Evolutionary conservation across 2,797 vertebrate genomes (phyloP).

Genomic region (Oreonectes daqikongensis): DNA sequence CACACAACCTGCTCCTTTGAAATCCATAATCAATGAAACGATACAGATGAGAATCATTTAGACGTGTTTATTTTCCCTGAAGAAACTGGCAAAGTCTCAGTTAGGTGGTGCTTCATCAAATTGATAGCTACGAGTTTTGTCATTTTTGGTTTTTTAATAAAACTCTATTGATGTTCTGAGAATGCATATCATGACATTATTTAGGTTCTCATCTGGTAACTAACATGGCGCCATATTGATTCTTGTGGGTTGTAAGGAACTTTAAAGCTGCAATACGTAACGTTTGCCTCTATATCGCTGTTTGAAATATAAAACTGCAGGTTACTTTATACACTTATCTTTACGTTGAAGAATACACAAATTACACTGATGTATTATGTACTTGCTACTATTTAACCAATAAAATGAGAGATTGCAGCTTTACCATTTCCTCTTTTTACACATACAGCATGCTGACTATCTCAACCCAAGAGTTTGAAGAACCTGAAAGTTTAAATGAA

Average conservation of each 20-base stretch:
- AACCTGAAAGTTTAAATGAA: slow-evolving; percentile 49
- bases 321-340: no score
- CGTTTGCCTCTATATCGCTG: no score
- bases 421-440: background rate
- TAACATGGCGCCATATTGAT: background rate
- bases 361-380: no score
- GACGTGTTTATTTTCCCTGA: slow-evolving; percentile 73
- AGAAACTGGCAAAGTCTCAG: slow-evolving; percentile 57
- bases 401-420: background rate
- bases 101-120: slow-evolving; percentile 55
- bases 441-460: background rate
- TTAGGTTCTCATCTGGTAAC: background rate
- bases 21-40: slow-evolving; percentile 65
- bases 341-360: no score
- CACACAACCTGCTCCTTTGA: slow-evolving; percentile 57
- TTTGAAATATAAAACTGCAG: no score
- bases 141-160: background rate
- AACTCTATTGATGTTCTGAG: background rate
- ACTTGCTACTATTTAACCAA: no score
- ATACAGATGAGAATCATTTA: slow-evolving; percentile 67
- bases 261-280: no score
- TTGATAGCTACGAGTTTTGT: background rate
- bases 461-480: slow-evolving; percentile 1
- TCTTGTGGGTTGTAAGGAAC: background rate
- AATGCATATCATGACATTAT: background rate